Evolutionary conservation across 2,797 vertebrate genomes (phyloP).

Genomic region (Liasis olivaceus): DNA sequence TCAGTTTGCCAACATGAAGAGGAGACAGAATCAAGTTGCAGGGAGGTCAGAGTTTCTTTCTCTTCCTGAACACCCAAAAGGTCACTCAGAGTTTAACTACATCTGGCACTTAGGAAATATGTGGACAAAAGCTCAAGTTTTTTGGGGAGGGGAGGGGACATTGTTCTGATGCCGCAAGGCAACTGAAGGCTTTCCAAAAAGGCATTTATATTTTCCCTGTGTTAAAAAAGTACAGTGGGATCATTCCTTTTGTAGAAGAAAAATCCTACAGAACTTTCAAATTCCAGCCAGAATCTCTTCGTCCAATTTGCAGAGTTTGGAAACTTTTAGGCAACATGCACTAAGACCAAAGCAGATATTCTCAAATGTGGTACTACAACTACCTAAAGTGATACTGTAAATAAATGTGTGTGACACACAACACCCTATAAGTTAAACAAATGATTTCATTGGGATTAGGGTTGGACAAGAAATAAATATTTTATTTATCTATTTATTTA

Average conservation of each 20-base stretch:
- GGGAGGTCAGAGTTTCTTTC: slow-evolving; percentile 66
- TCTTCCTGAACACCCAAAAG: slow-evolving; percentile 62
- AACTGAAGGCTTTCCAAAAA: slow-evolving; percentile 41
- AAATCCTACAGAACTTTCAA: slow-evolving; percentile 22
- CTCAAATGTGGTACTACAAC: background rate
- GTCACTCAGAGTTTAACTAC: slow-evolving; percentile 77
- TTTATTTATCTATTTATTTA: too few species aligned
- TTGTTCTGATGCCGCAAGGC: slow-evolving; percentile 48
- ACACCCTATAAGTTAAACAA: too few species aligned
- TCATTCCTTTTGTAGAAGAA: slow-evolving; percentile 13
- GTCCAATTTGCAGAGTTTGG: background rate
- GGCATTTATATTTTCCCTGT: slow-evolving; percentile 35
- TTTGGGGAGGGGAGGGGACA: slow-evolving; percentile 38
- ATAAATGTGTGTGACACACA: too few species aligned
- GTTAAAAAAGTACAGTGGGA: background rate
- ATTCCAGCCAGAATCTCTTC: background rate
- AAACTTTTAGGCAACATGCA: background rate
- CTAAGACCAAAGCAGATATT: background rate
- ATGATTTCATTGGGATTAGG: too few species aligned
- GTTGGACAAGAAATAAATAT: too few species aligned
- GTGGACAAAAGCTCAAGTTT: slow-evolving; percentile 66
- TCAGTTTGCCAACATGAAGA: slow-evolving; percentile 65
- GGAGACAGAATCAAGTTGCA: slow-evolving; percentile 71
- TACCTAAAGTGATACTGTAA: too few species aligned
- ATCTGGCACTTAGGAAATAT: slow-evolving; percentile 64